Evolutionary conservation across 2,113 vertebrate genomes (phyloP), one percentile per base, ranked within the genome.

Genomic region (Microtus oregoni): DNA sequence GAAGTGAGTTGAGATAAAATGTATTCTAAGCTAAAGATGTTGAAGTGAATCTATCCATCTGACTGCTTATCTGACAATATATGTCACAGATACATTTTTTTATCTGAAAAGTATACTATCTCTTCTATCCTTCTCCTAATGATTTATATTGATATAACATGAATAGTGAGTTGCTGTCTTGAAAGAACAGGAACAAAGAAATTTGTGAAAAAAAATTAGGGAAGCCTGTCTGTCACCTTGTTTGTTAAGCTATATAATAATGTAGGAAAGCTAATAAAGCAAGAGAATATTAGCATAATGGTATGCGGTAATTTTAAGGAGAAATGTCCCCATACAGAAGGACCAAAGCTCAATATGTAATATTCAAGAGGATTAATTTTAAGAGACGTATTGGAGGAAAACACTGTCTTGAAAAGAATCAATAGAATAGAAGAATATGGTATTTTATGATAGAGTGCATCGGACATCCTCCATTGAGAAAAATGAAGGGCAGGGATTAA

Each of bases 111-210:
- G 2, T 61, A 32, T 67, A 58, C 4, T 30, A 78, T 73, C 0
- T 30, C 2, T 75, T 90, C 77, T 28, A n/a, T 91, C 30, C 1
- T 92, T 89, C 1, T 90, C 86, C 13, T 28, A 89, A 12, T 44
- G 38, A n/a, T 47, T 82, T 70, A 38, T 75, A 32, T 47, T 77
- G 22, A 89, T 10, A 55, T 93, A 94, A 90, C 20, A 44, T 75
- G 5, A 92, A 7, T 1, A 5, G 47, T 38, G 26, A 26, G 1
- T 75, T 79, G 2, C 52, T 7, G 0, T 58, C 14, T 14, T 76
- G 1, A 88, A 55, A 86, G 14, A 70, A 17, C 11, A 3, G 17
- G 8, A 50, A 68, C 7, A 12, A 79, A 61, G 13, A 24, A 41
- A 20, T 15, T 20, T 20, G n/a, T 5, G 28, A 50, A 50, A 38